Evolutionary conservation across 2,888 invertebrate species (phyloP).

Genomic region (Hetaerina titia): DNA sequence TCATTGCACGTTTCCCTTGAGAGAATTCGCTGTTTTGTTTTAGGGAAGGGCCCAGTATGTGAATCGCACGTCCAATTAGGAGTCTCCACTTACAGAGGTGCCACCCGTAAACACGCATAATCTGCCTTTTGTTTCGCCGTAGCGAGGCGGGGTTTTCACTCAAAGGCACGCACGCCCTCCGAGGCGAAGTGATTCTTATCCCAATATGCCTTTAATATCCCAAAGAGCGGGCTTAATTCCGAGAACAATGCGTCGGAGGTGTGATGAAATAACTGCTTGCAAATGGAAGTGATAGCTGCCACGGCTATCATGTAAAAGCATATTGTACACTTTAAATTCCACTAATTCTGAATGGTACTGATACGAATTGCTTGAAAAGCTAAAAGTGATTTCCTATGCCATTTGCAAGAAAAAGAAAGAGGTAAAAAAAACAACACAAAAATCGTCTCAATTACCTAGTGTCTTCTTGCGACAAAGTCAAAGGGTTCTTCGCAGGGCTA

Average conservation of each 20-base stretch:
- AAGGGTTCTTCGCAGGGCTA: too few species aligned
- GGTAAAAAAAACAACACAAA: not conserved
- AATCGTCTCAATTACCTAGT: too few species aligned
- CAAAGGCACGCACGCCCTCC: not conserved
- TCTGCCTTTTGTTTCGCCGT: not conserved
- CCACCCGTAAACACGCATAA: not conserved
- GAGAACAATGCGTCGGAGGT: not conserved
- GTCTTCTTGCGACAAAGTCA: too few species aligned
- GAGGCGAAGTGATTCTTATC: not conserved
- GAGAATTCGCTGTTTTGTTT: not conserved
- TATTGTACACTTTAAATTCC: not conserved
- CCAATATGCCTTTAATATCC: not conserved
- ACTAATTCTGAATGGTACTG: not conserved
- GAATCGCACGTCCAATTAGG: not conserved
- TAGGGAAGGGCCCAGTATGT: not conserved
- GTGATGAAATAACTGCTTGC: not conserved
- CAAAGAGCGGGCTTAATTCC: not conserved
- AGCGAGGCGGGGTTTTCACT: not conserved
- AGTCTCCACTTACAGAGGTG: not conserved
- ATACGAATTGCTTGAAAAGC: not conserved
- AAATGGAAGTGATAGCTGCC: not conserved
- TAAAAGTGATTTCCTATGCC: not conserved
- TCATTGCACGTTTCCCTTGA: not conserved
- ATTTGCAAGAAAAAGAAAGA: not conserved
- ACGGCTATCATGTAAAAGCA: not conserved